Percentiles rank a stretch among this genome's conserved stretches.
These are phyloP conservation scores for Morinoia aosen DNA, from an alignment of 2,888 invertebrate genomes.

Conservation along the genomic window DNA sequence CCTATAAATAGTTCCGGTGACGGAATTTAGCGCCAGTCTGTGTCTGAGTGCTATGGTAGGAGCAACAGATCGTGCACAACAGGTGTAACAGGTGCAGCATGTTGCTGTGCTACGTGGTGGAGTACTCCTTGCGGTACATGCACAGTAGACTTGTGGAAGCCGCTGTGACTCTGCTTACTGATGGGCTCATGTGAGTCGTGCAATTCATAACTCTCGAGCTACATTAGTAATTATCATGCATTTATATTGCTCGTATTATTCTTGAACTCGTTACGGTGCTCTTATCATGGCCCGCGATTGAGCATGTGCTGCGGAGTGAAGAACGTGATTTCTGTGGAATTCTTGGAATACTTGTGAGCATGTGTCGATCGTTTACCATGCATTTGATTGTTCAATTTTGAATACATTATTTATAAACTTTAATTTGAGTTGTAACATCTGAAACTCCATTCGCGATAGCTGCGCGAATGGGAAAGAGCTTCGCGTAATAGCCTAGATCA, in stretches of 20 bases:
- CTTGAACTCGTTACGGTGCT: neutral
- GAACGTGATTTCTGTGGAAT: neutral
- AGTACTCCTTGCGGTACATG: neutral
- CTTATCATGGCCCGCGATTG: neutral
- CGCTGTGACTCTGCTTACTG: conserved; percentile 14
- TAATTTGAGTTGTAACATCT: too few relatives aligned
- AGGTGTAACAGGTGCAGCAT: conserved; percentile 34
- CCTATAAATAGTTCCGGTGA: conserved; percentile 31
- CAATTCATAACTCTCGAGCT: neutral
- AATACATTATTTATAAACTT: too few relatives aligned
- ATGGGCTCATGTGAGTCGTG: conserved; percentile 54
- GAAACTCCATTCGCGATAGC: too few relatives aligned
- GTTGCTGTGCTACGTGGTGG: conserved; percentile 31
- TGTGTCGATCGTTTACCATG: too few relatives aligned
- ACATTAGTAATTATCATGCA: neutral
- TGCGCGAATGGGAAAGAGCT: too few relatives aligned
- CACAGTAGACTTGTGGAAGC: conserved; percentile 47
- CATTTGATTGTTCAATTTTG: too few relatives aligned
- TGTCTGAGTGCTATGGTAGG: neutral
- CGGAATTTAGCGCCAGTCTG: conserved; percentile 19
- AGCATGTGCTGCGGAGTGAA: neutral
- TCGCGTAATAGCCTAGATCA: too few relatives aligned
- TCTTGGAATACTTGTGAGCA: neutral
- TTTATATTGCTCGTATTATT: neutral
- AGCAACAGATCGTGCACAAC: neutral